Base-by-base conservation (phyloP, 2,113 vertebrate species). In the Acrocephalus kingi region DNA sequence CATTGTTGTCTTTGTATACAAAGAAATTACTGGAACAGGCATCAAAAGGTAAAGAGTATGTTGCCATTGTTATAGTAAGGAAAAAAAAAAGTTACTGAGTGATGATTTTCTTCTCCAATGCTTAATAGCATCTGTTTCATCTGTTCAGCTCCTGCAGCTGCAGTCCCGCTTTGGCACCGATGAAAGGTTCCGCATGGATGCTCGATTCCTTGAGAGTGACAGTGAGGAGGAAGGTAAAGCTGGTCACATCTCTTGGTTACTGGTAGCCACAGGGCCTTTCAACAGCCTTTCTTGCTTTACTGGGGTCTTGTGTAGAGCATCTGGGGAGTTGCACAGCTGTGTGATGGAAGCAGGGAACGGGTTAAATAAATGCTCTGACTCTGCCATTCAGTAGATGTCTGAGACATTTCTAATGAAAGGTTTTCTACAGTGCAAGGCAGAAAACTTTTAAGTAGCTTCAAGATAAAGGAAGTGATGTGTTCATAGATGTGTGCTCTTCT, bases 101-200 rank as follows among this genome's bases (percentile, higher is more conserved):
- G 21, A 21, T 68, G 11, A 14, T 46, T 71, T 79, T 64, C 19
- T 92, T 52, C 37, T 90, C 19, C 33, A 58, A 62, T 21, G 17
- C n/a, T 72, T 51, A 86, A n/a, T 5, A 59, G n/a, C 14, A 23
- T 56, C 54, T 76, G 3, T 92, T 62, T 48, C 6, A 33, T 82
- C n/a, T 66, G 82, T 19, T 92, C 84, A 99, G 99, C 98, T 99
- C 87, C 98, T 99, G 98, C 89, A 93, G 79, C 97, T 99, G 62
- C 99, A 99, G 7, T 98, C 99, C 12, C 98, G 97, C 54, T 99
- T 99, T 39, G 98, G 99, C 89, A 98, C 97, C 1, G 99, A 99
- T 59, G 97, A 99, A 39, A 97, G 99, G 59, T 99, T 99, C 96
- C 98, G 98, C 63, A 98, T 99, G 98, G 99, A 99, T 83, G 97